These are phyloP conservation scores for Synergus umbraculus DNA, from an alignment of 2,888 invertebrate species.

Conservation along the genomic window DNA sequence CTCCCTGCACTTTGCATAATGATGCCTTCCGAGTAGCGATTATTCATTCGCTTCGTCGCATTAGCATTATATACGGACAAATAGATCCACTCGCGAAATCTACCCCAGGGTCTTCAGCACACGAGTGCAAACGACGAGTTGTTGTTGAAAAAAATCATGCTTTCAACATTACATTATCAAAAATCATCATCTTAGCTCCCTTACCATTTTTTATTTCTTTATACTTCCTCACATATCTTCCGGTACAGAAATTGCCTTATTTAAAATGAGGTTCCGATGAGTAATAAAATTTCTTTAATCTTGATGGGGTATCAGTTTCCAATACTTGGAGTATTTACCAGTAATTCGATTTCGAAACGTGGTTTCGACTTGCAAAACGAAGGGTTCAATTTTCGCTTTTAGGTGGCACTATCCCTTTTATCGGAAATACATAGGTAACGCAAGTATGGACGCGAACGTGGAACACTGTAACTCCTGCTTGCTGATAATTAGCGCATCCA, in stretches of 20 bases:
- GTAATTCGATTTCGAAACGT: neutral
- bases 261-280: too few species aligned
- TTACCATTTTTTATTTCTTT: neutral
- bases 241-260: too few species aligned
- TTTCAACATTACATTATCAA: neutral
- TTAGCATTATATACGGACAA: constrained; percentile 34
- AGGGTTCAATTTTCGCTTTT: constrained; percentile 37
- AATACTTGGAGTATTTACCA: neutral
- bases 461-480: constrained; percentile 77
- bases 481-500: constrained; percentile 78
- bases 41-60: constrained; percentile 40
- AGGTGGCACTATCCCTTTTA: constrained; percentile 52
- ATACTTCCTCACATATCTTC: neutral
- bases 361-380: neutral
- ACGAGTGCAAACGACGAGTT: neutral
- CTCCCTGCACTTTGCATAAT: constrained; percentile 41
- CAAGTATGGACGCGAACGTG: constrained; percentile 63
- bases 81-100: constrained; percentile 28
- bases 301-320: too few species aligned
- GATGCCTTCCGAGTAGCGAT: constrained; percentile 34
- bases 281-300: too few species aligned
- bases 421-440: constrained; percentile 67
- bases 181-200: neutral
- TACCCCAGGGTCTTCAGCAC: neutral
- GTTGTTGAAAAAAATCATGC: constrained; percentile 28